Percentiles rank a stretch among this genome's conserved stretches.
Evolutionary conservation across 2,113 vertebrate genomes (phyloP).

Genomic region (Paedocypris sp.): DNA sequence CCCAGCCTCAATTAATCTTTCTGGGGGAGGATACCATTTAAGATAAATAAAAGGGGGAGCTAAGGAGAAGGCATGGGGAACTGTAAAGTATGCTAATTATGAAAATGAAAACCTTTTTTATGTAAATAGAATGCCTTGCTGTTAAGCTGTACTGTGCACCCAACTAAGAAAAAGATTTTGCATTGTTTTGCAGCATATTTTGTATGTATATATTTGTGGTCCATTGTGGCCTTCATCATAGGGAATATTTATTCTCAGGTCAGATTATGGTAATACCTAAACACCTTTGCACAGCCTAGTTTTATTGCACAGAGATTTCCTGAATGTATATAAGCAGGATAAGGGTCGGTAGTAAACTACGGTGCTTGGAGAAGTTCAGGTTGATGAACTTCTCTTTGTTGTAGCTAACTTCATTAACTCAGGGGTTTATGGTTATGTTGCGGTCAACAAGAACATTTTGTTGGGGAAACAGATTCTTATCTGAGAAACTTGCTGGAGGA

Average conservation of each 20-base stretch:
- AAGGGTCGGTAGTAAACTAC: no score
- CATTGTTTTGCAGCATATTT: conserved; percentile 19
- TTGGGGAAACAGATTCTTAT: no score
- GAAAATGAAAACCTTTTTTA: conserved; percentile 52
- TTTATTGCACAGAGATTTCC: not conserved
- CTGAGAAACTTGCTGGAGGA: no score
- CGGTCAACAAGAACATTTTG: no score
- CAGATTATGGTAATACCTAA: conserved; percentile 13
- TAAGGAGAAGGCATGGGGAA: conserved; percentile 45
- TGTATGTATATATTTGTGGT: conserved; percentile 7
- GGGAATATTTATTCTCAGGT: conserved; percentile 14
- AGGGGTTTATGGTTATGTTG: no score
- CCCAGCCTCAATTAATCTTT: conserved; percentile 75
- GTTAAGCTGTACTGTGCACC: conserved; percentile 32
- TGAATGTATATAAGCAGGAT: not conserved
- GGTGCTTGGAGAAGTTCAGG: no score
- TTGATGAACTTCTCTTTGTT: no score
- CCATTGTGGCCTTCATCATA: not conserved
- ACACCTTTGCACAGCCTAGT: not conserved
- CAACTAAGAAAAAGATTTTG: not conserved
- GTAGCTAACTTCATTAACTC: no score
- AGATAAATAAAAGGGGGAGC: conserved; percentile 57
- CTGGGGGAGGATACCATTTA: conserved; percentile 72
- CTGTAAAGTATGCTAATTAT: conserved; percentile 61
- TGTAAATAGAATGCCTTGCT: conserved; percentile 44